Conservation (phyloP, 2,797 vertebrate species). For the Darevskia mixta region DNA sequence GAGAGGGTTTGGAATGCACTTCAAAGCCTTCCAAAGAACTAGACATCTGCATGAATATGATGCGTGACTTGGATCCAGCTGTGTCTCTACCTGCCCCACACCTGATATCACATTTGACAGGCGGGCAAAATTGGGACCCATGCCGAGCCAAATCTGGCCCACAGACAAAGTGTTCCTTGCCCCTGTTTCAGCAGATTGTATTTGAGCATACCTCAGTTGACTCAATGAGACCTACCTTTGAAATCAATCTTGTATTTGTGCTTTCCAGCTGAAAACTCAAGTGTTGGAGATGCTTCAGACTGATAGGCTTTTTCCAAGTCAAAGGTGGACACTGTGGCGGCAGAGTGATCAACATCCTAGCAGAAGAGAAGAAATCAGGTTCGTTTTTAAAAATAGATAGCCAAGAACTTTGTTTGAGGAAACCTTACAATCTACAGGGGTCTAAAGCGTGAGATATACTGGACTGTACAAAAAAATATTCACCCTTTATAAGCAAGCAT, state of each 20-base stretch:
- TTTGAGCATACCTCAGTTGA: neutral
- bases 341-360: conserved; percentile 75
- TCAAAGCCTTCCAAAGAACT: too few relatives aligned
- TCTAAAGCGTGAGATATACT: neutral
- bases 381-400: too few relatives aligned
- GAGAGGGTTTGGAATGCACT: too few relatives aligned
- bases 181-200: too few relatives aligned
- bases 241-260: conserved; percentile 87
- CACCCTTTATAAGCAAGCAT: neutral
- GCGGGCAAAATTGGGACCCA: too few relatives aligned
- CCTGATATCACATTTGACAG: too few relatives aligned
- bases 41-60: too few relatives aligned
- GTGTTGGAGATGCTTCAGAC: conserved; percentile 69
- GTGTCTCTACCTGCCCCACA: too few relatives aligned
- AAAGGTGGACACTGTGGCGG: conserved; percentile 80
- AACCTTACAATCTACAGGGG: neutral
- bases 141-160: too few relatives aligned
- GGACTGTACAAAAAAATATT: neutral
- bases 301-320: conserved; percentile 89
- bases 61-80: too few relatives aligned
- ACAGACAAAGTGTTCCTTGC: too few relatives aligned
- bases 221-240: conserved; percentile 69
- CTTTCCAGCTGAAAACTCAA: conserved; percentile 81
- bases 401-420: fast-evolving
- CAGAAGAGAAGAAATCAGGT: conserved; percentile 21